Base-by-base conservation (phyloP, 2,797 vertebrate species). In the Galagoides demidoff region DNA sequence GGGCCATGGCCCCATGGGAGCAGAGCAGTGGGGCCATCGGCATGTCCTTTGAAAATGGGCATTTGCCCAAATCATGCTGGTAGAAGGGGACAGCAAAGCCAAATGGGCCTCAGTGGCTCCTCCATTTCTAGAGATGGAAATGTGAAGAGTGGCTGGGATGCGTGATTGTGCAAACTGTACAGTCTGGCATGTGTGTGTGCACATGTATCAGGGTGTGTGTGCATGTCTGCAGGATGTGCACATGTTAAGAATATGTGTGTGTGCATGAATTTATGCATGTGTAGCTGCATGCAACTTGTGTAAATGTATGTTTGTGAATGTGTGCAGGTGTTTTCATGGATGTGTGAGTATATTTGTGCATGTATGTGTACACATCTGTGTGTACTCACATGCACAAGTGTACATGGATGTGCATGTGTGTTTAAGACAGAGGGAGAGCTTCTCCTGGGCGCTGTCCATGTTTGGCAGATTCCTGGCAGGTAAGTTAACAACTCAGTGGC, bases 141-240 rank as follows among this genome's bases (percentile, higher is more conserved):
- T 0, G 0, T 2, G 52, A n/a, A 27, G n/a, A 1, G 45, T 0
- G 5, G 63, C 6, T 1, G 63, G 22, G 73, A 16, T 0, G 4
- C 3, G 2, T 6, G 57, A 27, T 0, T 7, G 8, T 13, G 37
- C 39, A 39, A 61, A 76, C 7, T 1, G 0, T 3, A 1, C 0
- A 0, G 34, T 25, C 59, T 2, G 70, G 25, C 22, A 0, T 19
- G 66, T 25, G 25, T 22, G n/a, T 31, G 9, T 64, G 29, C 13
- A 2, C 0, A 7, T 29, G 22, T 52, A 52, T 55, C 19, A 4
- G n/a, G 4, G 8, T 7, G 27, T 31, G 11, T 8, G 68, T 68
- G 8, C 16, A 52, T 34, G 17, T 76, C 29, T 52, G 17, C 22
- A 12, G 49, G 49, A 16, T 59, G 4, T 49, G 31, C 16, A 22